Base-by-base conservation (phyloP, 2,888 invertebrate genomes). In the Drosophila suboccidentalis region DNA sequence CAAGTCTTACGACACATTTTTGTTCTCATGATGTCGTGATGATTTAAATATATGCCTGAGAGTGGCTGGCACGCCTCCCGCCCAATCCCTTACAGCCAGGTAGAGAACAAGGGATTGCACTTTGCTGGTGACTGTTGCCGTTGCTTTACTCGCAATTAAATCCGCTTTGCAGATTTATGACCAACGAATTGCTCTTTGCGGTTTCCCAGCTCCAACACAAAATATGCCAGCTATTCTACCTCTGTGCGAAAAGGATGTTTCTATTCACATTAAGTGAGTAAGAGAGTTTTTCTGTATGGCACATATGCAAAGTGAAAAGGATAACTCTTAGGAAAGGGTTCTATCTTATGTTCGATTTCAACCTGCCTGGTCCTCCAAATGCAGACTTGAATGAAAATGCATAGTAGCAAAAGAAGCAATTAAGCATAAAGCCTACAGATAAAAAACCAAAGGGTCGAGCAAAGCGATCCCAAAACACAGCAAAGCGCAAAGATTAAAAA, bases 161-260 rank as follows among this genome's bases (percentile, higher is more conserved):
- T 89, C 86, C 85, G 83, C 84, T 86, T 84, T 80, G 88, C 78
- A 85, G 90, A 90, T 90, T 90, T 90, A 90, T 90, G 88, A 80
- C 78, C 82, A 83, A 90, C 82, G 88, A 81, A 88, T 87, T 81
- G 78, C 78, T 71, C 72, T 77, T 83, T 82, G 80, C 64, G 78
- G 82, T 71, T 80, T 71, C 55, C 19, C 47, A 68, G 55, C 47
- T 54, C 44, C 65, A 73, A 58, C 57, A 71, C 69, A 59, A 80
- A 80, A 67, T 69, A 68, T 69, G 63, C 66, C 43, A 66, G 63
- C 60, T 57, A 72, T 71, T 67, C 60, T 34, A 54, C 57, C 34
- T 51, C 41, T 13, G 17, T 22, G 11, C 19, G 43, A 44, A 36
- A 39, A 44, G 41, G 50, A 32, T 62, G 29, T 55, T 54, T 54